Base-by-base conservation (phyloP, 1,140 invertebrate genomes). In the Pogonomyrmex barbatus region DNA sequence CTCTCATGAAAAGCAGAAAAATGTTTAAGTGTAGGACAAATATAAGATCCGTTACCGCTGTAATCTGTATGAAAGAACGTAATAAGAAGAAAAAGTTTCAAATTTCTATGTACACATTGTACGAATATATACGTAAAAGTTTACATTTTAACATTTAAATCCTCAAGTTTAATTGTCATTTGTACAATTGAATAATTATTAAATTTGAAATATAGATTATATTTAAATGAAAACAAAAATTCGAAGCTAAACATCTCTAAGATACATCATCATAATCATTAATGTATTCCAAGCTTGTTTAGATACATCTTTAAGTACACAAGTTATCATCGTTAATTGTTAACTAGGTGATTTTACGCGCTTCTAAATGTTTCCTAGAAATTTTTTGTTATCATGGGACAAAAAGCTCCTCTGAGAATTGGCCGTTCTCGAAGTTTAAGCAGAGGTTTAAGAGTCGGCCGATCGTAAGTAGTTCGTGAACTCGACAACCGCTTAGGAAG, bases 401-500 rank as follows among this genome's bases (percentile, higher is more conserved):
- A 83, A 83, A 73, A 83, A 83, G 52, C 9, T 14, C 60, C 54
- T 30, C 5, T 6, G 30, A 60, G 54, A 70, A 83, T 85, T 67
- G 71, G 58, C 30, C 58, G 58, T 78, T 65, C 47, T 45, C 73
- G 36, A 85, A 85, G 70, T 75, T 75, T 83, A 83, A 83, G 71
- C 82, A 73, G 47, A 67, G 71, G 82, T 85, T 85, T 85, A 85
- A 85, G 82, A 85, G 82, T 85, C 73, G 62, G 73, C 60, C 58
- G 82, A 85, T 76, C 73, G 82, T 85, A 85, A 85, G 60, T 85
- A 85, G 82, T 85, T 85, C 73, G 82, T 36, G 62, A 85, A 85
- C 87, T 84, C 71, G 87, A 76, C 47, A 87, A 76, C 54, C 71
- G 62, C 56, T 85, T 67, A 30, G 54, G 33, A 83, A 88, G 63